Evolutionary conservation across 1,140 invertebrate genomes (phyloP).

Genomic region (Hetaerina americana): DNA sequence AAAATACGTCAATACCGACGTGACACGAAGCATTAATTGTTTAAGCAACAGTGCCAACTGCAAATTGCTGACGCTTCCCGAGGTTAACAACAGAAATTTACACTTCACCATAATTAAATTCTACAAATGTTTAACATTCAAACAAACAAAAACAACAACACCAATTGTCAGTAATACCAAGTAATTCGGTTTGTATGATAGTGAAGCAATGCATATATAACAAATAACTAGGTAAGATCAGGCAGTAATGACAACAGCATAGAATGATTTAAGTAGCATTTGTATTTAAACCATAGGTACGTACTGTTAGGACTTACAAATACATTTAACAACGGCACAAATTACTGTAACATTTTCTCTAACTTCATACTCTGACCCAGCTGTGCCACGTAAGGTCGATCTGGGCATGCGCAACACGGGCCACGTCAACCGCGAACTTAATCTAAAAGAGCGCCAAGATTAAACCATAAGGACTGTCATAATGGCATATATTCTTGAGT

Average conservation of each 20-base stretch:
- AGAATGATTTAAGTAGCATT: not conserved
- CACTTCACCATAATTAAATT: not conserved
- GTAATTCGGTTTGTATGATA: not conserved
- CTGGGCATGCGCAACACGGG: not conserved
- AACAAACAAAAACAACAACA: not conserved
- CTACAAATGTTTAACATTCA: not conserved
- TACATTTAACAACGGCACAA: slow-evolving; percentile 8
- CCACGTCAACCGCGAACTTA: not conserved
- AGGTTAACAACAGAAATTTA: not conserved
- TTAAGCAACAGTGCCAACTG: not conserved
- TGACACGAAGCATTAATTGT: not conserved
- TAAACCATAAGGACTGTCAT: no score
- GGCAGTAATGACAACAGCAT: not conserved
- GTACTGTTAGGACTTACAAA: not conserved
- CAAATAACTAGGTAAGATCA: not conserved
- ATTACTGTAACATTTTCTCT: slow-evolving; percentile 1
- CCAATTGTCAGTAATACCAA: not conserved
- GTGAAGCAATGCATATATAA: no score
- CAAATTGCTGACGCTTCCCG: not conserved
- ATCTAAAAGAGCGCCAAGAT: not conserved
- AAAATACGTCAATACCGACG: not conserved
- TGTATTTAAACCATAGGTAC: not conserved
- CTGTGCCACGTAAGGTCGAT: not conserved
- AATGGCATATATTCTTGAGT: no score
- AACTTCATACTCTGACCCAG: not conserved